phyloP scores from a whole-genome alignment of 1,140 invertebrate species.

The Aphidius gifuensis region DNA sequence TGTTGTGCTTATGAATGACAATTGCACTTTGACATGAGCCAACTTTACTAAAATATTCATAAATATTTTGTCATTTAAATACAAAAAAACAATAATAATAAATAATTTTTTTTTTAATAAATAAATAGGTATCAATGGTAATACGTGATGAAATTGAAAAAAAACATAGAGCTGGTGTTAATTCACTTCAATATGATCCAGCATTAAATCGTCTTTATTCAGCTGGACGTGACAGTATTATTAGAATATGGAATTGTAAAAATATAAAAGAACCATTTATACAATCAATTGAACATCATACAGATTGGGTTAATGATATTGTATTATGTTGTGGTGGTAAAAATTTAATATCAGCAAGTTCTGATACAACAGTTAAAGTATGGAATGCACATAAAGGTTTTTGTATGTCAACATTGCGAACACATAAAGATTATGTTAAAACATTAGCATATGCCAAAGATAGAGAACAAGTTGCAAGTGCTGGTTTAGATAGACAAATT shows the following conservation, averaged over 20 bases:
- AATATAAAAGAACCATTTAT: constrained; percentile 79
- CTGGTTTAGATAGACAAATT: constrained; percentile 94
- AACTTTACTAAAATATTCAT: no score
- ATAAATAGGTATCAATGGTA: constrained; percentile 88
- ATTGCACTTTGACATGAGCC: not conserved
- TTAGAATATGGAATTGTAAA: constrained; percentile 90
- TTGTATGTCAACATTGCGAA: constrained; percentile 95
- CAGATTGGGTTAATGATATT: constrained; percentile 99
- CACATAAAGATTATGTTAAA: constrained; percentile 98
- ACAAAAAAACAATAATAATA: no score
- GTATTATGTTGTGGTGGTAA: constrained; percentile 94
- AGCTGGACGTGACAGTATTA: constrained; percentile 96
- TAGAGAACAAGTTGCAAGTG: constrained; percentile 94
- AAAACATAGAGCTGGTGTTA: constrained; percentile 91
- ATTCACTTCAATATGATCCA: constrained; percentile 91
- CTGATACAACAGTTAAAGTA: constrained; percentile 98
- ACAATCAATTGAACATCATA: constrained; percentile 96
- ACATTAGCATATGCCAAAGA: constrained; percentile 98
- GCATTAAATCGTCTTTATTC: constrained; percentile 87
- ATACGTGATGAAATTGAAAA: constrained; percentile 95
- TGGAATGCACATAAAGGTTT: constrained; percentile 99
- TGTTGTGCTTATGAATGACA: not conserved
- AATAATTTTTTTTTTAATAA: not conserved
- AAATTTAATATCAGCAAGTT: constrained; percentile 97
- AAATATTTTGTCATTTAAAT: no score